These are phyloP conservation scores for Stomatorhinus ivindoensis DNA, from an alignment of 2,113 vertebrate species.

Conservation along the genomic window DNA sequence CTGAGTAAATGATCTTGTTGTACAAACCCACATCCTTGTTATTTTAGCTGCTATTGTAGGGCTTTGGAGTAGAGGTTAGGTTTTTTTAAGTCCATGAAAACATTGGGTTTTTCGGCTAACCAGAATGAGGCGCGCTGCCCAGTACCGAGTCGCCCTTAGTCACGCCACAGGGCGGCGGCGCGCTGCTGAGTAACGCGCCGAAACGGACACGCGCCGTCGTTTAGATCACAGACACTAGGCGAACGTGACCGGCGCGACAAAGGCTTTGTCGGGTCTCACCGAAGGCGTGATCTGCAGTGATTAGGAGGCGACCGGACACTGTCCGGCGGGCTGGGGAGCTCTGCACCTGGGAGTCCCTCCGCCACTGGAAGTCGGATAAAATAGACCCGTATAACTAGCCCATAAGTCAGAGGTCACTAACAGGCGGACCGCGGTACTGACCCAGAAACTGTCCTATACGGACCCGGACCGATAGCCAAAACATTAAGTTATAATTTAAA, in stretches of 20 bases:
- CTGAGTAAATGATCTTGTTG: constrained; percentile 28
- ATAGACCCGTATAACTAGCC: background rate
- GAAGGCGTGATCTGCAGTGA: background rate
- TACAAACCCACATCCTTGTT: constrained; percentile 33
- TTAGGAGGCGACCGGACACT: background rate
- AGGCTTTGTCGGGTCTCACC: background rate
- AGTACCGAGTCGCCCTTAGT: background rate
- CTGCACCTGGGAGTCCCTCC: background rate
- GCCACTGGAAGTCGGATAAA: background rate
- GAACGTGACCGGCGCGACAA: background rate
- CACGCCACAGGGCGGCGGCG: background rate
- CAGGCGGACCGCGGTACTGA: no score
- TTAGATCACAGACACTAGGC: background rate
- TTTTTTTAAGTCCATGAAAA: constrained; percentile 18
- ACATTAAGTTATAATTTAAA: no score
- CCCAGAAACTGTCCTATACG: no score
- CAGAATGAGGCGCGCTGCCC: constrained; percentile 22
- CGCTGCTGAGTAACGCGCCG: background rate
- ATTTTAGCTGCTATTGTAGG: constrained; percentile 28
- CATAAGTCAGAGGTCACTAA: no score
- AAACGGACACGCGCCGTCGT: background rate
- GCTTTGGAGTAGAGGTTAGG: constrained; percentile 20
- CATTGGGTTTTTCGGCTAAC: constrained; percentile 29
- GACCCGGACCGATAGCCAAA: no score
- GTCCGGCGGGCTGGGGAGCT: background rate